Conservation (phyloP, 2,888 invertebrate species). For the Polymixis lichenea region DNA sequence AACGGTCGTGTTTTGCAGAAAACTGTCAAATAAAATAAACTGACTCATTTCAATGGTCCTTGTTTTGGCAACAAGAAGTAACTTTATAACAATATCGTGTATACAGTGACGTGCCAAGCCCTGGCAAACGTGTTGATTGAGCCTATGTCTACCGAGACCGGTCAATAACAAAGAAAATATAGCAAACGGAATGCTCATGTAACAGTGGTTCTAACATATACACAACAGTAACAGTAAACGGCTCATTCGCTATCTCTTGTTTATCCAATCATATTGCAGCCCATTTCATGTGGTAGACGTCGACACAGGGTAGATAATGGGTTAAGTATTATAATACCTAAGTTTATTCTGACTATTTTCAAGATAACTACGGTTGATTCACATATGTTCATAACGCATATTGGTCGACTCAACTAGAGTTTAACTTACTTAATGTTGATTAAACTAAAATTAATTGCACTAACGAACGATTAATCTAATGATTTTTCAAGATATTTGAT, state of each 20-base stretch:
- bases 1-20: background rate
- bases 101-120: background rate
- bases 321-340: no score
- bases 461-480: no score
- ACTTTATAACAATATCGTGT: constrained; percentile 3
- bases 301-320: background rate
- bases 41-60: background rate
- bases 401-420: no score
- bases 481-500: no score
- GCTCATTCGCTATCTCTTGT: background rate
- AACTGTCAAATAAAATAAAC: background rate
- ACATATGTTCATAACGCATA: no score
- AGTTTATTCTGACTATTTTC: no score
- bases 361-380: no score
- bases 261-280: background rate
- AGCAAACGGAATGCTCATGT: background rate
- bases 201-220: background rate
- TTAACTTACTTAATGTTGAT: no score
- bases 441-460: no score
- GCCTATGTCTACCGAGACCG: background rate
- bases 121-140: constrained; percentile 40
- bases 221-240: background rate
- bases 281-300: background rate
- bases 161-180: constrained; percentile 2
- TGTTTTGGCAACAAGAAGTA: constrained; percentile 8